phyloP scores from a whole-genome alignment of 2,888 invertebrate genomes.

The Linnaemya vulpina region DNA sequence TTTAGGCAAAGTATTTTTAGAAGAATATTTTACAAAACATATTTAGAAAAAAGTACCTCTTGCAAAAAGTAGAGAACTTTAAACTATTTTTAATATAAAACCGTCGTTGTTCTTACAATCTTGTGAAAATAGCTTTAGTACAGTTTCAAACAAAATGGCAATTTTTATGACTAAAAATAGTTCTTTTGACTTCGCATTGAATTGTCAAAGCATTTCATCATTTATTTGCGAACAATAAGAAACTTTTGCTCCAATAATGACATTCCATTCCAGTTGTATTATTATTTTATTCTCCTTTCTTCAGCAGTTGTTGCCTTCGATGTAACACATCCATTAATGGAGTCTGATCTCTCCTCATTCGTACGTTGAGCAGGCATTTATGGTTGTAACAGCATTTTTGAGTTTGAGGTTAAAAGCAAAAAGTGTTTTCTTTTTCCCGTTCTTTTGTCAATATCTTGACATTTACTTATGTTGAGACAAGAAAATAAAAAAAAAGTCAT shows the following conservation, averaged over 20 bases:
- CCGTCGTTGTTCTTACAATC: too few species aligned
- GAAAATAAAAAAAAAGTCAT: slow-evolving; percentile 19
- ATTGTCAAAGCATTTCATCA: neutral
- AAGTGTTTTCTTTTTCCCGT: slow-evolving; percentile 50
- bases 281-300: slow-evolving; percentile 29
- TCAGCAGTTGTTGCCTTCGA: slow-evolving; percentile 3
- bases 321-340: slow-evolving; percentile 52
- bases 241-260: slow-evolving; percentile 5
- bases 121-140: neutral
- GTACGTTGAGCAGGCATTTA: slow-evolving; percentile 54
- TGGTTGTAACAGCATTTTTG: slow-evolving; percentile 59
- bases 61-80: too few species aligned
- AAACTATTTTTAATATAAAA: too few species aligned
- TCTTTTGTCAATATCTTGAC: slow-evolving; percentile 52
- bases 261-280: slow-evolving; percentile 32
- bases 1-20: too few species aligned
- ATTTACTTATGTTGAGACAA: slow-evolving; percentile 51
- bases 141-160: neutral
- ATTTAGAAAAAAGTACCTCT: too few species aligned
- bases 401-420: slow-evolving; percentile 42
- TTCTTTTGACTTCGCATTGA: neutral
- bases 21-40: neutral
- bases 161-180: neutral
- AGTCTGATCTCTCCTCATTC: slow-evolving; percentile 44
- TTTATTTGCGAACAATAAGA: slow-evolving; percentile 12